Base-by-base conservation (phyloP, 1,140 invertebrate genomes). In the Anadara kagoshimensis region DNA sequence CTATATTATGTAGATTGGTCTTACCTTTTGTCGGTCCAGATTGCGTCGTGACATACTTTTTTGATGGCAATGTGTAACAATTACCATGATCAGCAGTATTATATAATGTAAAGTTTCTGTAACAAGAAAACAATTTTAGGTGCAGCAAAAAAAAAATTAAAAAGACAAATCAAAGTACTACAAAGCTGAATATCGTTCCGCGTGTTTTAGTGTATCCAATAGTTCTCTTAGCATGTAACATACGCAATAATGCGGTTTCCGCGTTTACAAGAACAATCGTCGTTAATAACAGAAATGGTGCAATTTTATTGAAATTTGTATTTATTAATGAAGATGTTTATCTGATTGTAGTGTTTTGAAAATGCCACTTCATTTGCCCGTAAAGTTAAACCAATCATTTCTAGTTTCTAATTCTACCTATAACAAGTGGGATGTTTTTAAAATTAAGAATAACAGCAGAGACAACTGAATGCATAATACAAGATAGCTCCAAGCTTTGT, bases 51-150 rank as follows among this genome's bases (percentile, higher is more conserved):
- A 68, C 45, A 58, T 72, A 65, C 24, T 54, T 44, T 5, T 47
- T 26, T 5, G 69, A 71, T 20, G 85, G 84, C 24, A 84, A 79
- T 16, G 79, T 84, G 70, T 79, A 86, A 68, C 85, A 87, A 69
- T 79, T 80, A 0, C 84, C 85, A 65, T 81, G 75, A 64, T 70
- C 51, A 5, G 65, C 14, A 11, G 77, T 75, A 14, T 67, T 47
- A 11, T 69, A 26, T 5, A 72, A 29, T 14, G 71, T 79, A 47
- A 81, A 81, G 20, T 81, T 78, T 22, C 80, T 81, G 63, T 45
- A 76, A n/a, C n/a, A n/a, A n/a, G n/a, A n/a, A n/a, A 76, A 51
- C 41, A 49, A 18, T 49, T 49, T 49, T 14, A 49, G 47, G 10
- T n/a, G 47, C n/a, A n/a, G n/a, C 16, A 8, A 49, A 14, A 10